These are phyloP conservation scores for Anas platyrhynchos DNA, from an alignment of 2,113 vertebrate species.

Conservation along the genomic window DNA sequence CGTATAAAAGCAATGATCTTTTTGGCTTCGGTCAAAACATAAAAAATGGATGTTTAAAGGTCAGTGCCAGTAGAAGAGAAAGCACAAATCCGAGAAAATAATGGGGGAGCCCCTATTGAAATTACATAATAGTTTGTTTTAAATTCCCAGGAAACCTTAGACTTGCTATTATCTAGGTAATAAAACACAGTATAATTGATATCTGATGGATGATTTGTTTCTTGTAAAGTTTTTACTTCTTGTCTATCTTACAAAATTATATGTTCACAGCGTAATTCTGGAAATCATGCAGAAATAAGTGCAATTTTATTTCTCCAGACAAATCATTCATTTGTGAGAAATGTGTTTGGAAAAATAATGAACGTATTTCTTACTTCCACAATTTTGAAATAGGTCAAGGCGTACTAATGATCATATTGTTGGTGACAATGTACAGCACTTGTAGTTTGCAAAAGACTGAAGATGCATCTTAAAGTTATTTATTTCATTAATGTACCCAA, in stretches of 20 bases:
- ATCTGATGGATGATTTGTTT: neutral
- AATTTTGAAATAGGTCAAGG: neutral
- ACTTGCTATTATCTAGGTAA: neutral
- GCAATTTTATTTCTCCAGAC: constrained; percentile 1
- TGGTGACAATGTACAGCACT: neutral
- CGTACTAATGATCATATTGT: neutral
- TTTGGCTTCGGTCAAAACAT: constrained; percentile 4
- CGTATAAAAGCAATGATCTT: neutral
- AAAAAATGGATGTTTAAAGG: neutral
- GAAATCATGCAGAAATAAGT: constrained; percentile 48
- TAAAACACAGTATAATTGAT: neutral
- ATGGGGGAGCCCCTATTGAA: neutral
- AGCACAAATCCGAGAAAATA: neutral
- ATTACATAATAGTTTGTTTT: neutral
- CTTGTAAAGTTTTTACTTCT: constrained; percentile 1
- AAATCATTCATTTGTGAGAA: constrained; percentile 27
- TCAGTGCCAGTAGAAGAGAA: neutral
- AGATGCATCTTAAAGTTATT: rapidly evolving
- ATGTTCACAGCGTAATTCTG: neutral
- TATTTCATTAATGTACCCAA: neutral
- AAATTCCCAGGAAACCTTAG: neutral
- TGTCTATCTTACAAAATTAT: neutral
- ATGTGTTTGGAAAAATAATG: neutral
- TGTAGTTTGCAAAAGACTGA: neutral
- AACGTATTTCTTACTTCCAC: neutral